phyloP scores from a whole-genome alignment of 2,113 vertebrate species.

The Saccopteryx leptura region DNA sequence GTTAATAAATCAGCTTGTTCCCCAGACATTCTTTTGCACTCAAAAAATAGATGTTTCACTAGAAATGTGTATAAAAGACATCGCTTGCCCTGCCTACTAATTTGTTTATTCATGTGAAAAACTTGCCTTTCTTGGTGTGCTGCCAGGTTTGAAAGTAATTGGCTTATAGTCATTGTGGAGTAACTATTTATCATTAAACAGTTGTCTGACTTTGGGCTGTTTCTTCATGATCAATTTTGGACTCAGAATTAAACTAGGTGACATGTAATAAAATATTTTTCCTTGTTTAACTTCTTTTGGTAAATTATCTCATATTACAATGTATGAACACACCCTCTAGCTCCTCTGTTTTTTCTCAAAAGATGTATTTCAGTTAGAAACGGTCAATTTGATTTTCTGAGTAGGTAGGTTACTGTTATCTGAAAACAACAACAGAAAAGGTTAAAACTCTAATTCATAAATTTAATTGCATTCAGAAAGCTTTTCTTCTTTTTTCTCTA shows the following conservation, averaged over 20 bases:
- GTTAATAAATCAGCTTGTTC: neutral
- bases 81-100: neutral
- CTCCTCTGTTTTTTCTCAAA: neutral
- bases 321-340: neutral
- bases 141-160: constrained; percentile 10
- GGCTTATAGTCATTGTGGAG: neutral
- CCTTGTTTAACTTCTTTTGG: neutral
- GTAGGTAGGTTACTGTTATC: neutral
- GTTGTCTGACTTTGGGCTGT: neutral
- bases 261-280: neutral
- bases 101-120: constrained; percentile 43
- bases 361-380: neutral
- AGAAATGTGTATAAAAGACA: neutral
- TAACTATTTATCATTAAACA: neutral
- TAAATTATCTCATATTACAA: neutral
- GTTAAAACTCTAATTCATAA: neutral
- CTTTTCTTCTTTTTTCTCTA: neutral
- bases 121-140: constrained; percentile 36
- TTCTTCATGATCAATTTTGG: neutral
- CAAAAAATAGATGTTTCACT: neutral
- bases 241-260: neutral
- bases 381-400: neutral
- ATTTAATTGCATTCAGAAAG: constrained; percentile 1
- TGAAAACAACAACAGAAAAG: neutral
- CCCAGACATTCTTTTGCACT: neutral